Conservation (phyloP, 1,140 invertebrate genomes). For the Zaprionus africanus region DNA sequence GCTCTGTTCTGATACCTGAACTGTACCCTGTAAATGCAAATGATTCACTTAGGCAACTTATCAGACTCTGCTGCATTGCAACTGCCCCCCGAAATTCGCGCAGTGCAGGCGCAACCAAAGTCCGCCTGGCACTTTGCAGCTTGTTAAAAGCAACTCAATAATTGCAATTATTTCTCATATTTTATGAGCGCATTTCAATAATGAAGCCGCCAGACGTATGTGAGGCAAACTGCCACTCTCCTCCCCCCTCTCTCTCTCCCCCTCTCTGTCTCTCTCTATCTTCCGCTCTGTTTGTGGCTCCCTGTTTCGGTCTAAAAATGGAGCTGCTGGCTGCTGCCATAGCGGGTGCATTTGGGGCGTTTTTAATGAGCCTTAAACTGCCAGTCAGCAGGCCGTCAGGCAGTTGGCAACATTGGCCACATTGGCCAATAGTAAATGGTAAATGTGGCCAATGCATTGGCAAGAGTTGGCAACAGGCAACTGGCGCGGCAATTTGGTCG, state of each 20-base stretch:
- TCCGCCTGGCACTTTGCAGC: slow-evolving; percentile 30
- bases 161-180: slow-evolving; percentile 82
- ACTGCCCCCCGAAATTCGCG: not conserved
- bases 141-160: slow-evolving; percentile 67
- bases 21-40: too few species aligned
- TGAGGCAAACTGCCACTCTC: not conserved
- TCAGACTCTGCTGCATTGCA: not conserved
- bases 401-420: slow-evolving; percentile 6
- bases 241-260: not conserved
- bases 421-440: slow-evolving; percentile 21
- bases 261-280: not conserved
- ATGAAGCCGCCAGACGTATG: slow-evolving; percentile 53
- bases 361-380: slow-evolving; percentile 73
- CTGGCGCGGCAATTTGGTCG: slow-evolving; percentile 57
- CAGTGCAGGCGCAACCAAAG: slow-evolving; percentile 19
- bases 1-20: too few species aligned
- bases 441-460: not conserved
- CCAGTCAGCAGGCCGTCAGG: slow-evolving; percentile 41
- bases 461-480: slow-evolving; percentile 6
- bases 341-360: slow-evolving; percentile 64
- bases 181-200: slow-evolving; percentile 68
- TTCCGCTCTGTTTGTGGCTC: not conserved
- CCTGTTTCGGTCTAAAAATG: not conserved
- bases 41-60: too few species aligned
- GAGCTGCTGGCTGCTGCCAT: slow-evolving; percentile 15